Base-by-base conservation (phyloP, 2,888 invertebrate species). In the Drosophila pseudotalamancana region DNA sequence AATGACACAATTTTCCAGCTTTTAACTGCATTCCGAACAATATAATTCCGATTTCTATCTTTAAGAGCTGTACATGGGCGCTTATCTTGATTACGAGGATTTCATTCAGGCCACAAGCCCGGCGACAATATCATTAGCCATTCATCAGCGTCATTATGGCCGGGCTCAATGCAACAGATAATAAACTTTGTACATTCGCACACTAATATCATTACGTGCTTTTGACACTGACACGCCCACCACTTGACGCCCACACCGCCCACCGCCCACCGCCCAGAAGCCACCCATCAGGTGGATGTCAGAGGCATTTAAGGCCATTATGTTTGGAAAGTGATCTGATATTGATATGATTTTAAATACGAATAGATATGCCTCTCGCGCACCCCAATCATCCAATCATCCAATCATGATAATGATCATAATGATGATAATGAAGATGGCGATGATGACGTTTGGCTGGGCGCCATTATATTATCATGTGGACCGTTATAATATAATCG, bases 261-360 rank as follows among this genome's bases (percentile, higher is more conserved):
- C 42, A 14, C 12, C 31, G 48, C 64, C 55, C 49, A 49, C 2
- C 43, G 25, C 42, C 43, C 8, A 23, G 23, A 29, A n/a, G n/a
- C n/a, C n/a, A n/a, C n/a, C n/a, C 45, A 27, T 56, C 39, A 29
- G 45, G 19, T 46, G 50, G 40, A 53, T 67, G 48, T 49, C 51
- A 53, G 31, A 39, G 39, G 51, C 60, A 64, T 64, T 70, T 50
- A 42, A 43, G 63, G 60, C 62, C 51, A 75, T 82, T 72, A 69
- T 82, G 57, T 65, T 62, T 49, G 62, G 65, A 72, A 63, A 67
- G 48, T 80, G 81, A 81, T 81, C 66, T 65, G 69, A 67, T 75
- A 72, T 77, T 65, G 77, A 81, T 81, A 74, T 72, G 84, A 67
- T 75, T 80, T 81, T 66, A 80, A 80, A 76, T 72, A 54, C 72